Evolutionary conservation across 2,888 invertebrate species (phyloP).

Genomic region (Deilephila porcellus): DNA sequence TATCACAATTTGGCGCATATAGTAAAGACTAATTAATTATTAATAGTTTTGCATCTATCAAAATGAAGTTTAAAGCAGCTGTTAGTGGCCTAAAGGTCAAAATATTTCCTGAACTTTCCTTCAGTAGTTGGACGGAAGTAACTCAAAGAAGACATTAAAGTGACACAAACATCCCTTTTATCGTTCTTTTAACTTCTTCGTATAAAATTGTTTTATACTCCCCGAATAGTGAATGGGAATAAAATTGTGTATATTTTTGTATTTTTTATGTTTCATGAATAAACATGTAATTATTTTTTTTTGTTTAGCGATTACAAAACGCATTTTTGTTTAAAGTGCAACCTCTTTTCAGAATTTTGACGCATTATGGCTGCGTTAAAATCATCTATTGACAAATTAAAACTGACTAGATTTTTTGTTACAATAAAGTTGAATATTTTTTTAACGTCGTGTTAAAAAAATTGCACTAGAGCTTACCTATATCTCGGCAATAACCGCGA

Average conservation of each 20-base stretch:
- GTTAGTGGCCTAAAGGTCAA: neutral
- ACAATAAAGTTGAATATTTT: no score
- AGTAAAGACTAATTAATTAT: neutral
- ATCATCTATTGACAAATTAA: no score
- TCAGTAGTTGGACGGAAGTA: constrained; percentile 13
- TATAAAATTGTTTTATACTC: constrained; percentile 1
- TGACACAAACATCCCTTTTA: constrained; percentile 20
- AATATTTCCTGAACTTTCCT: neutral
- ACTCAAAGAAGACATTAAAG: constrained; percentile 21
- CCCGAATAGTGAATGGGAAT: neutral
- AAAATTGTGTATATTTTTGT: no score
- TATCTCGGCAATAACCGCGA: neutral
- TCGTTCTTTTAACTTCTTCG: constrained; percentile 12
- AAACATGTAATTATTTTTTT: no score
- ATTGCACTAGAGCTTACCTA: neutral
- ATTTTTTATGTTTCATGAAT: no score
- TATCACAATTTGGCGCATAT: neutral
- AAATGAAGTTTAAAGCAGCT: neutral
- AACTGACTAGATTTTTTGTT: no score
- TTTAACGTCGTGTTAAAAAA: no score
- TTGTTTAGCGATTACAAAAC: no score
- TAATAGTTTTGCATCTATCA: neutral
- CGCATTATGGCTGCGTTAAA: no score
- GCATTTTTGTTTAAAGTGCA: no score
- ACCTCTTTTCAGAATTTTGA: no score